Conservation (phyloP, 2,797 vertebrate genomes). For the Sebastes itinus region DNA sequence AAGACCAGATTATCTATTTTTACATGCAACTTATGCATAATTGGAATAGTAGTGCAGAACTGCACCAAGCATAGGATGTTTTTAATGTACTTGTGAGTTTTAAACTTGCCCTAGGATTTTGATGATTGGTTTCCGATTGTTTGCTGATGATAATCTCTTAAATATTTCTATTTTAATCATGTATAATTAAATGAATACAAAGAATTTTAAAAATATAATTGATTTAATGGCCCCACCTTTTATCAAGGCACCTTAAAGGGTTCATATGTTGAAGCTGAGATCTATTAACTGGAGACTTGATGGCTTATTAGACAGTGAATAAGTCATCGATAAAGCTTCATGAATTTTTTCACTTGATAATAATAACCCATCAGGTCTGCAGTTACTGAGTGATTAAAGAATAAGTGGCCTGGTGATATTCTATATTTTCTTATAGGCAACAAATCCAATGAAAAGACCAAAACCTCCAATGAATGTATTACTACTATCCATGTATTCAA, state of each 20-base stretch:
- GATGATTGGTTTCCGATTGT: neutral
- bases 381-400: neutral
- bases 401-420: neutral
- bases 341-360: neutral
- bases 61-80: neutral
- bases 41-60: constrained; percentile 2
- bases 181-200: neutral
- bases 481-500: neutral
- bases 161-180: neutral
- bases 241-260: neutral
- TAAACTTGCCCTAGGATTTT: neutral
- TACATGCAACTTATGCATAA: constrained; percentile 33
- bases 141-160: constrained; percentile 7
- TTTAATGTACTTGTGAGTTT: neutral
- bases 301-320: neutral
- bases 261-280: neutral
- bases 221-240: neutral
- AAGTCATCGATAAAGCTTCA: neutral
- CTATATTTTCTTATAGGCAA: neutral
- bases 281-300: neutral
- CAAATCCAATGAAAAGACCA: neutral
- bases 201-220: neutral
- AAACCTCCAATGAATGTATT: neutral
- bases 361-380: neutral
- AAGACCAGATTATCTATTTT: constrained; percentile 66